Evolutionary conservation across 2,797 vertebrate species (phyloP).

Genomic region (Fratercula arctica): DNA sequence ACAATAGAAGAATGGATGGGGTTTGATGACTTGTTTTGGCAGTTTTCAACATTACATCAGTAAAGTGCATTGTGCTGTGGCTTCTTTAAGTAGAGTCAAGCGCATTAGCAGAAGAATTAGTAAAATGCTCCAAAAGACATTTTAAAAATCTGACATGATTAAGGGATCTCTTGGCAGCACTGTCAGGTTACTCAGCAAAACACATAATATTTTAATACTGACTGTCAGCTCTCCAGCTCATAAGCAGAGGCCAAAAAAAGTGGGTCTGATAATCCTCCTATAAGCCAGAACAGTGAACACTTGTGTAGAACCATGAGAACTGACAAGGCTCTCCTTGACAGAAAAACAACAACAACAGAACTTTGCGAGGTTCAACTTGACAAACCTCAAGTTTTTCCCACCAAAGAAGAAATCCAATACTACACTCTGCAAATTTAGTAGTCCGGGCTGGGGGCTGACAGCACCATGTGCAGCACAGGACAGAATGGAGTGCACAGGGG

Average conservation of each 20-base stretch:
- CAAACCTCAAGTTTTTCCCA: neutral
- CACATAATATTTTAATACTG: neutral
- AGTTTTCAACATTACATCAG: neutral
- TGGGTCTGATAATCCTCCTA: neutral
- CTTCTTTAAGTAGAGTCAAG: neutral
- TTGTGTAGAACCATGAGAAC: neutral
- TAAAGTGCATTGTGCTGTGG: neutral
- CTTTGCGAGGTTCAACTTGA: neutral
- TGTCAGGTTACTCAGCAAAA: neutral
- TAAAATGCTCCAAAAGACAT: neutral
- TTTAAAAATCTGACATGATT: neutral
- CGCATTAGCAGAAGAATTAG: neutral
- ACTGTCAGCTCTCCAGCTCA: neutral
- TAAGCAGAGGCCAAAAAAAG: neutral
- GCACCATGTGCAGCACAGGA: neutral
- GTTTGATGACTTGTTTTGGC: neutral
- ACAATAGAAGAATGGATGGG: neutral
- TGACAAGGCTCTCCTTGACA: neutral
- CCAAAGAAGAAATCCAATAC: neutral
- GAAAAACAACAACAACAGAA: neutral
- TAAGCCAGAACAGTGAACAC: neutral
- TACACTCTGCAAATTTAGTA: neutral
- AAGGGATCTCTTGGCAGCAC: neutral
- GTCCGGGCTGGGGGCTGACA: neutral
- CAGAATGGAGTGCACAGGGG: neutral